Evolutionary conservation across 2,888 invertebrate genomes (phyloP), one percentile per base, ranked within the genome.

Genomic region (Dryomyza anilis): DNA sequence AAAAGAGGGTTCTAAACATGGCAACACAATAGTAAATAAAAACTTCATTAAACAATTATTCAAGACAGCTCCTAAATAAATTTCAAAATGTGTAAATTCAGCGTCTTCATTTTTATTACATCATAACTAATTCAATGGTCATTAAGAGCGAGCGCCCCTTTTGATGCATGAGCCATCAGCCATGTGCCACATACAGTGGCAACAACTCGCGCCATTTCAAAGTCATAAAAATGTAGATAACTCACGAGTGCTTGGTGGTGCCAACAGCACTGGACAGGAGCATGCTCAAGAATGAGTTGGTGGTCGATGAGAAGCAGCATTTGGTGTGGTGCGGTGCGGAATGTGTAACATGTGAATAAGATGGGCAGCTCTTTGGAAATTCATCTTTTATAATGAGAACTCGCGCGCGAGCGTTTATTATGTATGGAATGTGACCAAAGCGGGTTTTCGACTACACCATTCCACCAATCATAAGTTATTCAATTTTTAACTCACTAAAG

Each of bases 101-200:
- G n/a, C n/a, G n/a, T n/a, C n/a, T 46, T 21, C 43, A 19, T 27
- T 57, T 62, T 65, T 62, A 62, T 57, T 48, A 46, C 57, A 57
- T 56, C 61, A 57, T 65, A 50, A 65, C 52, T 43, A 52, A 57
- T 43, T 65, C 48, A 61, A 39, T 60, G 56, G 61, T 62, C 57
- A 57, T 62, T 48, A 65, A 56, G 27, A 25, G 23, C n/a, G n/a
- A n/a, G n/a, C 23, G 48, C 21, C 12, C 16, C 39, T 19, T 36
- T 16, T 14, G 14, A 21, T 19, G 19, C 39, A 23, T 2, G 23
- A 39, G 23, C 21, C 46, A 14, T 30, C 52, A 53, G 3, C 39
- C 39, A 29, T 12, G 19, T 30, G 4, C 48, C 30, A 33, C 23
- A 33, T 45, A 30, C 48, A 23, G 39, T 48, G 48, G 59, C 59